Conservation (phyloP, 2,888 invertebrate species). For the Leptinotarsa juncta region DNA sequence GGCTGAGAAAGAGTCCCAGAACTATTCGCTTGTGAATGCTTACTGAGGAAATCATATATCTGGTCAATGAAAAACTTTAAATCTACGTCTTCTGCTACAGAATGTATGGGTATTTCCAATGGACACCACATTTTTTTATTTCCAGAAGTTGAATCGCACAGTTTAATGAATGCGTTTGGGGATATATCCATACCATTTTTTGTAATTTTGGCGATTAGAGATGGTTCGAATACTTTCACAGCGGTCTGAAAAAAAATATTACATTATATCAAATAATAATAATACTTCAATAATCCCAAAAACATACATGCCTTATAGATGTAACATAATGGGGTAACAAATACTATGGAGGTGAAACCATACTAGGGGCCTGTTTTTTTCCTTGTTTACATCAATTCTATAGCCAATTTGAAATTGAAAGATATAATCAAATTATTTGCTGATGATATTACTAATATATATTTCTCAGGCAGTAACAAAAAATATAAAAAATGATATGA, state of each 20-base stretch:
- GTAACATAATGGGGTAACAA: too few relatives aligned
- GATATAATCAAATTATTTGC: too few relatives aligned
- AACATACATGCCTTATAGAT: too few relatives aligned
- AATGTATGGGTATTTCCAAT: conserved; percentile 54
- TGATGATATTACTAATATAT: too few relatives aligned
- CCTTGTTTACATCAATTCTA: too few relatives aligned
- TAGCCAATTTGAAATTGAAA: too few relatives aligned
- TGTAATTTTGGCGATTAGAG: conserved; percentile 41
- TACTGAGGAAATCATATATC: conserved; percentile 50
- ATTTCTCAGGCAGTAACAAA: too few relatives aligned
- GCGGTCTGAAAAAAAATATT: conserved; percentile 33
- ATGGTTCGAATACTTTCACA: conserved; percentile 19
- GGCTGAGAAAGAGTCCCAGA: not conserved
- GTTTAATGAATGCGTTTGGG: conserved; percentile 41
- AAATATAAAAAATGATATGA: too few relatives aligned
- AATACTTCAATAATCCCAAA: too few relatives aligned
- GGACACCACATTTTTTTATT: conserved; percentile 43
- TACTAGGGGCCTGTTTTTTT: too few relatives aligned
- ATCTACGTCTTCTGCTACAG: conserved; percentile 64
- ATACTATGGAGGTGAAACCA: too few relatives aligned
- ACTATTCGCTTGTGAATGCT: not conserved
- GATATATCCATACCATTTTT: conserved; percentile 40
- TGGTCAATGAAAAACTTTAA: conserved; percentile 66
- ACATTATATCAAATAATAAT: too few relatives aligned
- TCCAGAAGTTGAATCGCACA: conserved; percentile 33